Percentiles rank a stretch among this genome's conserved stretches.
Conservation (phyloP, 2,113 vertebrate species). For the Tragelaphus strepsiceros region DNA sequence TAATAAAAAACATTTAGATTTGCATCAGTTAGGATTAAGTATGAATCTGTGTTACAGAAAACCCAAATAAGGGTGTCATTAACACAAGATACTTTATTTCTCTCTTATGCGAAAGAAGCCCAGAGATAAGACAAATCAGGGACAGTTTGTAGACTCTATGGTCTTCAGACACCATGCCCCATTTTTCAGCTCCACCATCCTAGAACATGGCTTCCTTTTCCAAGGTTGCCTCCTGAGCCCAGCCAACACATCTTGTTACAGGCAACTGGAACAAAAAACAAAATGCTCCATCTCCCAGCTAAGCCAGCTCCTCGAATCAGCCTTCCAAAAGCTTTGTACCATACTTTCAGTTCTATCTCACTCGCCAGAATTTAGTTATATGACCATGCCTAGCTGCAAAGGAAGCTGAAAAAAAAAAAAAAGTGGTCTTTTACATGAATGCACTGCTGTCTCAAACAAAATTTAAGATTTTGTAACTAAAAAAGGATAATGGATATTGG, state of each 20-base stretch:
- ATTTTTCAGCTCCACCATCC: background rate
- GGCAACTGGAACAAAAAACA: background rate
- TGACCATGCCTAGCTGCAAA: background rate
- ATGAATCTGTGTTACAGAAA: background rate
- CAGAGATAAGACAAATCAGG: background rate
- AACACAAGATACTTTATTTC: background rate
- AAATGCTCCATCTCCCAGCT: background rate
- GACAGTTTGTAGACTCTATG: background rate
- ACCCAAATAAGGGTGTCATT: background rate
- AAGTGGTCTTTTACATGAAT: background rate
- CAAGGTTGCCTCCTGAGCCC: background rate
- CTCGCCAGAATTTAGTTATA: background rate
- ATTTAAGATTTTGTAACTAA: slow-evolving; percentile 1
- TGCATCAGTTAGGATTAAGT: slow-evolving; percentile 5
- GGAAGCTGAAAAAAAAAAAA: background rate
- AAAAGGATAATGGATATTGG: background rate
- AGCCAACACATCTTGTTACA: background rate
- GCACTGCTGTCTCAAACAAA: background rate
- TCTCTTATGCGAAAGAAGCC: background rate
- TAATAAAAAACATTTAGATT: background rate
- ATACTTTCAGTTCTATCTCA: background rate
- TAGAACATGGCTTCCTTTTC: background rate
- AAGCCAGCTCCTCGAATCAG: background rate
- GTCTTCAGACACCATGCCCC: background rate
- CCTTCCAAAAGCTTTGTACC: background rate